Percentiles rank a stretch among this genome's conserved stretches.
phyloP scores from a whole-genome alignment of 1,140 invertebrate species.

The Sarcophaga bullata region DNA sequence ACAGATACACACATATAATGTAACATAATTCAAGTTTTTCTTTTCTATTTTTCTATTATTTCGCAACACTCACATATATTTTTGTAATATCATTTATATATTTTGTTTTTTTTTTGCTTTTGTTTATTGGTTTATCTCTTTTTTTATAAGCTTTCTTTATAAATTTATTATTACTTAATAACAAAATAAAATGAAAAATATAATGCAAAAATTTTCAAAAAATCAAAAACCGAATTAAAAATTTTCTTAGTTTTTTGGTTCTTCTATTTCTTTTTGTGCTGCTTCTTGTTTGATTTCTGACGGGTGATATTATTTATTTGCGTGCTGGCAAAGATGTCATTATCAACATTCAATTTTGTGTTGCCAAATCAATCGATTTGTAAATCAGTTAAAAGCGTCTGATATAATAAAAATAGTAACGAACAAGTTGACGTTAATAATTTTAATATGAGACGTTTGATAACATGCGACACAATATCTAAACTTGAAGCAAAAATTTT shows the following conservation, averaged over 20 bases:
- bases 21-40: background rate
- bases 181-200: slow-evolving; percentile 44
- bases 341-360: background rate
- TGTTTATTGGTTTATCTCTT: background rate
- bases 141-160: background rate
- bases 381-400: too few species aligned
- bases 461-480: too few species aligned
- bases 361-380: background rate
- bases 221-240: slow-evolving; percentile 44
- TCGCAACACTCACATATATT: slow-evolving; percentile 35
- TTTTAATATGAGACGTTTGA: too few species aligned
- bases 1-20: background rate
- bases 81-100: background rate
- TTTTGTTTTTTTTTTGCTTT: background rate
- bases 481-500: too few species aligned
- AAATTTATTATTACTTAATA: slow-evolving; percentile 34
- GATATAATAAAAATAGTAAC: too few species aligned
- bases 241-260: slow-evolving; percentile 37
- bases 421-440: too few species aligned
- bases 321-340: background rate
- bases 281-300: slow-evolving; percentile 20
- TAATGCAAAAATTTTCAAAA: slow-evolving; percentile 45
- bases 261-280: slow-evolving; percentile 26
- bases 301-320: slow-evolving; percentile 2
- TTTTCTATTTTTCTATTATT: slow-evolving; percentile 6